Base-by-base conservation (phyloP, 2,888 invertebrate species). In the Eulithis testata region DNA sequence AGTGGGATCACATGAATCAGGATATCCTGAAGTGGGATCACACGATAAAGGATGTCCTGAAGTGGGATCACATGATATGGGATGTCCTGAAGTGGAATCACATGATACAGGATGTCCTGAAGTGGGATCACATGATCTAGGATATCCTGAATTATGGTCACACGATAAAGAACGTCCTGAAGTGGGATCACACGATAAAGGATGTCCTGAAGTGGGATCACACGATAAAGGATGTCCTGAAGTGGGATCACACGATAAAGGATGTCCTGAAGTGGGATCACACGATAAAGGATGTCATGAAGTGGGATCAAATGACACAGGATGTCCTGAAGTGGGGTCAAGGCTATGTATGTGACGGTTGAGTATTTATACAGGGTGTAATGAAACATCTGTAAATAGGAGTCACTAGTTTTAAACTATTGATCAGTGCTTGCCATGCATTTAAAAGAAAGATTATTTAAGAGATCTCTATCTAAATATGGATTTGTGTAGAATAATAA, bases 341-440 rank as follows among this genome's bases (percentile, higher is more conserved):
- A n/a, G 44, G 11, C 44, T 44, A 31, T 6, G 49, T 21, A 9
- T 21, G 49, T 21, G 49, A 49, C 49, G 21, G 21, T 49, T 49
- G 49, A 49, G 49, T 49, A 2, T 40, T 40, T 40, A 47, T 27
- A 54, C 21, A 54, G 49, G 55, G 21, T 54, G 40, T 8, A 12
- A 11, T 40, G 12, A 51, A 60, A 27, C 44, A 52, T 44, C 11
- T 61, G 50, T 66, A 62, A 58, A 66, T 58, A 58, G n/a, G 44
- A 58, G 58, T 65, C 53, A 47, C 40, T 61, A 51, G 45, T 49
- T 43, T 49, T 40, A 37, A 57, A 47, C 11, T 50, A 59, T 27
- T 47, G 12, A 65, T 50, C 14, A 31, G 58, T 58, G 54, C 65
- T 63, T 58, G 61, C 57, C 52, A 65, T 65, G 65, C 61, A 66